phyloP scores from a whole-genome alignment of 2,113 vertebrate genomes.

The Phylloscopus whistleri region DNA sequence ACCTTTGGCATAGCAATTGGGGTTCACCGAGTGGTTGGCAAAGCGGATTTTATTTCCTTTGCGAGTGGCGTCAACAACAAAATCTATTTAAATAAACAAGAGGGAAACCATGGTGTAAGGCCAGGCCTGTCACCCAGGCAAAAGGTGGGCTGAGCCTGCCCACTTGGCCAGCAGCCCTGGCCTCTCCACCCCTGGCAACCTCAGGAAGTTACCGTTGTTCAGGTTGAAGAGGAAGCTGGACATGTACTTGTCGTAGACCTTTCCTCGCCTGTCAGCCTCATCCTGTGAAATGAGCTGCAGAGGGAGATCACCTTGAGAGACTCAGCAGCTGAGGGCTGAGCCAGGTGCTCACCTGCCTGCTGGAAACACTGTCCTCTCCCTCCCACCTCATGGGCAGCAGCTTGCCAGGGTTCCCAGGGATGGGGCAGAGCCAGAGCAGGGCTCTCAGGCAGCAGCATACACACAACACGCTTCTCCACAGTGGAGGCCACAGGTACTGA shows the following conservation, averaged over 20 bases:
- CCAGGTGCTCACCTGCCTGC: background rate
- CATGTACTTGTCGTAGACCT: constrained; percentile 99
- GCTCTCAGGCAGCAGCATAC: background rate
- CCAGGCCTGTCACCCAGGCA: background rate
- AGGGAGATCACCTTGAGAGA: background rate
- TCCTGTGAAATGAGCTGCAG: constrained; percentile 95
- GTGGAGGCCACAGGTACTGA: background rate
- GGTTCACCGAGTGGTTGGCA: constrained; percentile 98
- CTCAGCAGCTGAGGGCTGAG: background rate
- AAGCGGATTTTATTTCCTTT: constrained; percentile 99
- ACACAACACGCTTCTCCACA: rapidly evolving
- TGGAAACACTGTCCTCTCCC: background rate
- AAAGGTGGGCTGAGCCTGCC: background rate
- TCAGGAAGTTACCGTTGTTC: constrained; percentile 85
- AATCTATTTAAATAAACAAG: constrained; percentile 74
- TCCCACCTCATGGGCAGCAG: background rate
- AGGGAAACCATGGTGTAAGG: background rate
- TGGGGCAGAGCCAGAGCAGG: background rate
- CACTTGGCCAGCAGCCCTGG: background rate
- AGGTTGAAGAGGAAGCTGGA: constrained; percentile 99
- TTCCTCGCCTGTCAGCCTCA: constrained; percentile 93
- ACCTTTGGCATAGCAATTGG: constrained; percentile 99
- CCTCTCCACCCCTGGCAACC: background rate
- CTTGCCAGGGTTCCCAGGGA: background rate
- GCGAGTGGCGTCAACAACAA: constrained; percentile 95